Base-by-base conservation (phyloP, 2,888 invertebrate species). In the Smittia sp. region DNA sequence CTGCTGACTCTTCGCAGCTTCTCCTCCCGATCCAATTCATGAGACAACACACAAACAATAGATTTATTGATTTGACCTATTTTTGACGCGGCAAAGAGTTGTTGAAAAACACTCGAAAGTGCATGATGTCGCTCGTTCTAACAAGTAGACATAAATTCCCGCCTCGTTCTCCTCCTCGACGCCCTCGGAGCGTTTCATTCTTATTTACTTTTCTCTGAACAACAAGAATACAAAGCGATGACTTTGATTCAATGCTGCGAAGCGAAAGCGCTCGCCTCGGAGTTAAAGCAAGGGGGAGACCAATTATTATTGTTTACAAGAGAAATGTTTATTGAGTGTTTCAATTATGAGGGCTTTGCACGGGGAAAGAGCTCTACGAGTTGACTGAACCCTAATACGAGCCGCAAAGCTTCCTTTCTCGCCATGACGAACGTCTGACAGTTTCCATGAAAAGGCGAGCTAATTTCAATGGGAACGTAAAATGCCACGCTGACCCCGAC, bases 31-130 rank as follows among this genome's bases (percentile, higher is more conserved):
- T 20, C 22, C 7, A 38, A 58, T 58, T 58, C 22, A 58, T 22
- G 22, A 58, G 22, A 58, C 18, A 58, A 58, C 22, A 58, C 22
- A 58, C 18, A 58, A 58, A 58, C 58, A 58, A 58, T 58, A 58
- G 58, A 58, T 58, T 41, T 67, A 69, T 69, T 52, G 69, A 69
- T 69, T 69, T 52, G 69, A 69, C 69, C 69, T 46, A 69, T 46
- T 69, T 69, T 52, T 54, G 1, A 41, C 1, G 63, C 54, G 32
- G 18, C 1, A 22, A 46, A 41, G 3, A 38, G 38, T 22, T 66
- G 66, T 66, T 66, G 67, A 39, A 38, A 46, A 66, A 39, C 13
- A 24, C n/a, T 11, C 18, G 20, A 20, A 46, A 7, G 0, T 67
- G 67, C 67, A 67, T 22, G 58, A 58, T 46, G 46, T 11, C 46